phyloP scores from a whole-genome alignment of 2,113 vertebrate genomes.

The Smithornis capensis region DNA sequence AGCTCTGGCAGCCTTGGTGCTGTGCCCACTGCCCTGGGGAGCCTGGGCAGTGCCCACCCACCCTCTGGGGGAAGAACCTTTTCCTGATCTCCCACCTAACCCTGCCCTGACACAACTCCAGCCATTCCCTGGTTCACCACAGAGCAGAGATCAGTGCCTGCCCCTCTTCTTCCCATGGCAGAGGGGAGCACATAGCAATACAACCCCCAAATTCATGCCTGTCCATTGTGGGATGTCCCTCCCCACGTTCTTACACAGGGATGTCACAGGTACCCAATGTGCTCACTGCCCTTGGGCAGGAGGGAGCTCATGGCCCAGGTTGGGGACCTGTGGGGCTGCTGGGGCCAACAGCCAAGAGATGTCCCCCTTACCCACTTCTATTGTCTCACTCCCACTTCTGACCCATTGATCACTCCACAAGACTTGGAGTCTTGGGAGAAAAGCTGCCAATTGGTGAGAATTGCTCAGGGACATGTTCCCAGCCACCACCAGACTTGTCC shows the following conservation, averaged over 20 bases:
- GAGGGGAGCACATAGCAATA: not conserved
- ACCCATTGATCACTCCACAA: accelerated
- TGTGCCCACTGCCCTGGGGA: not conserved
- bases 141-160: not conserved
- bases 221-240: not conserved
- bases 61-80: not conserved
- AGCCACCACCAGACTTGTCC: not conserved
- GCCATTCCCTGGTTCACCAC: not conserved
- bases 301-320: accelerated
- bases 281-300: not conserved
- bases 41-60: not conserved
- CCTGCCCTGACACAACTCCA: not conserved
- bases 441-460: not conserved
- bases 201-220: accelerated
- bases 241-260: accelerated
- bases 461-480: accelerated
- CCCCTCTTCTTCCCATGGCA: not conserved
- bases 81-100: not conserved
- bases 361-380: not conserved
- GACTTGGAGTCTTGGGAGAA: not conserved
- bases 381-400: not conserved
- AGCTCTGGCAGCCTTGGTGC: not conserved
- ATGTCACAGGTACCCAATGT: not conserved
- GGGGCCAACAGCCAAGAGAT: not conserved
- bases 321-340: not conserved